These are phyloP conservation scores for Amblyraja radiata DNA, from an alignment of 2,797 vertebrate species.

Conservation along the genomic window DNA sequence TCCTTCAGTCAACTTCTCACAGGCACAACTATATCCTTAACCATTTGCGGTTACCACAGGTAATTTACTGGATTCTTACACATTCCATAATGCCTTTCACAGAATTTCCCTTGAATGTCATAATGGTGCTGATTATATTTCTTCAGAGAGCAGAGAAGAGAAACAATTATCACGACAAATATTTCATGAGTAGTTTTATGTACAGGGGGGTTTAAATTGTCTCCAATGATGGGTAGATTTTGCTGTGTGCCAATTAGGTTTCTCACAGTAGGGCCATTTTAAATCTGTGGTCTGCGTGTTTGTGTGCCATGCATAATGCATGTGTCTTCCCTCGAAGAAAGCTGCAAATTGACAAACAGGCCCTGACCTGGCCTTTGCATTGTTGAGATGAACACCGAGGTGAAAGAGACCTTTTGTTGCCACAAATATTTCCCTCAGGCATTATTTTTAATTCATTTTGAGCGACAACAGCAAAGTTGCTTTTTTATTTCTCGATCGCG, in stretches of 20 bases:
- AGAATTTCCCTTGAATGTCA: not conserved
- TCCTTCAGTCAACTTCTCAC: not conserved
- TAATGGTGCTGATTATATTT: not conserved
- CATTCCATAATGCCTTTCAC: not conserved
- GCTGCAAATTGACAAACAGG: not conserved
- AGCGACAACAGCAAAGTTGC: not conserved
- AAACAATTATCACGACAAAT: not conserved
- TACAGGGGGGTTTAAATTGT: not conserved
- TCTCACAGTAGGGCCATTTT: not conserved
- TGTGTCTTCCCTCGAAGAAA: not conserved
- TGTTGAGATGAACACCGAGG: not conserved
- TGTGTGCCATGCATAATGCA: not conserved
- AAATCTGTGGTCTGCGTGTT: not conserved
- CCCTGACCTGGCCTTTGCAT: not conserved
- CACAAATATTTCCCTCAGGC: not conserved
- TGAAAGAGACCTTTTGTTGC: not conserved
- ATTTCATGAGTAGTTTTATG: not conserved
- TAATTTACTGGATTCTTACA: not conserved
- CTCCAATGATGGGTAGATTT: not conserved
- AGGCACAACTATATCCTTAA: not conserved
- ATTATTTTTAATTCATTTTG: slow-evolving; percentile 8
- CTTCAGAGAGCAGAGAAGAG: not conserved
- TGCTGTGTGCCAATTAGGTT: not conserved
- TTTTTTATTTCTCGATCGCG: not conserved
- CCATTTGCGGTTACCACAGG: not conserved